phyloP scores from a whole-genome alignment of 2,888 invertebrate species.

The Lycophotia porphyrea region DNA sequence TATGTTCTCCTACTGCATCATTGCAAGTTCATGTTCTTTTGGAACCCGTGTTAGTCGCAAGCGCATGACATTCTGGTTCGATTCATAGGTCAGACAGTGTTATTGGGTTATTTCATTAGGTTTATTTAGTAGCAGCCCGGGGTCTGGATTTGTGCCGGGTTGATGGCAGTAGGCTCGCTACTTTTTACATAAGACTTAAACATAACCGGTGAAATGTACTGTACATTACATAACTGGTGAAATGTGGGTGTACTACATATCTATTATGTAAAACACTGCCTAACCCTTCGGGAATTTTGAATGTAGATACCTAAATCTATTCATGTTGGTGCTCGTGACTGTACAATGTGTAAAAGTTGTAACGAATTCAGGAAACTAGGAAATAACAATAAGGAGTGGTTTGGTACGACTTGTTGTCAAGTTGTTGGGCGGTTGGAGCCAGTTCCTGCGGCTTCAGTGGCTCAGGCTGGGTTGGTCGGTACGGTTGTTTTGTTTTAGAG shows the following conservation, averaged over 20 bases:
- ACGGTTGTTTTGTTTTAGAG: constrained; percentile 9
- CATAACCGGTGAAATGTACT: not conserved
- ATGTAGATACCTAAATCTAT: not conserved
- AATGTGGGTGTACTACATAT: not conserved
- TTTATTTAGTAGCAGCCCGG: not conserved
- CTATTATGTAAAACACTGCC: not conserved
- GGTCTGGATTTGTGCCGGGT: not conserved
- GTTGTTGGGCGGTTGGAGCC: constrained; percentile 24
- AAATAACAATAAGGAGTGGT: constrained; percentile 45
- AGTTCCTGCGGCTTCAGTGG: constrained; percentile 6
- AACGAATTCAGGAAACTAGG: constrained; percentile 44
- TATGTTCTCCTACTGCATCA: not conserved
- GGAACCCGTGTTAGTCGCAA: not conserved
- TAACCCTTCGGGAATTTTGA: not conserved
- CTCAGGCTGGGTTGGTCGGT: not conserved
- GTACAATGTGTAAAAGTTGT: constrained; percentile 23
- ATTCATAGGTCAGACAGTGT: not conserved
- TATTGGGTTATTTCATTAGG: not conserved
- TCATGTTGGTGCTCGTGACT: not conserved
- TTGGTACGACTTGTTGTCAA: constrained; percentile 31
- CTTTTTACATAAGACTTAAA: not conserved
- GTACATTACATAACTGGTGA: not conserved
- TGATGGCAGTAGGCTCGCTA: not conserved
- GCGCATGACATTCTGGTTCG: not conserved
- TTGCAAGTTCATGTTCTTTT: not conserved